These are phyloP conservation scores for Actinia tenebrosa DNA, from an alignment of 64 coral and sea anemone species.

Conservation along the genomic window DNA sequence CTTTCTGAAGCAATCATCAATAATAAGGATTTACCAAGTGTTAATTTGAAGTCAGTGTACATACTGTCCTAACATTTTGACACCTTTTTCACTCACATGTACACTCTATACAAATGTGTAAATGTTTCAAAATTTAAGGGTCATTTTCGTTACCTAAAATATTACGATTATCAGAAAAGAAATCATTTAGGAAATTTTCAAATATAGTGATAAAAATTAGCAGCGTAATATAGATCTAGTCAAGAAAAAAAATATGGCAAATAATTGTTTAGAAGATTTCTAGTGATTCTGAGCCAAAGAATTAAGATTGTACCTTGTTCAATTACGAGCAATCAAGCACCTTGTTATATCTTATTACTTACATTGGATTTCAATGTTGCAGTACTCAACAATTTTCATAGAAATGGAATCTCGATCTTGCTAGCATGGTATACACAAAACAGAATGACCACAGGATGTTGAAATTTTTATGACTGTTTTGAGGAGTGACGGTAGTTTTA, in stretches of 20 bases:
- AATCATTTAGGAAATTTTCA: neutral
- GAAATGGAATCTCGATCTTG: neutral
- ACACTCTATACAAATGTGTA: neutral
- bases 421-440: neutral
- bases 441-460: neutral
- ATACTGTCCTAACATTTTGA: neutral
- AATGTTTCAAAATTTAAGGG: neutral
- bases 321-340: neutral
- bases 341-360: conserved; percentile 7
- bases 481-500: neutral
- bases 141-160: neutral
- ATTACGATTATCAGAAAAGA: neutral
- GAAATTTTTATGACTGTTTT: neutral
- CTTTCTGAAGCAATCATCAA: neutral
- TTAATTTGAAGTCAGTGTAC: neutral
- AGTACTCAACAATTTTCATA: neutral
- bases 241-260: neutral
- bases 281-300: neutral
- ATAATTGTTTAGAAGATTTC: neutral
- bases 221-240: neutral
- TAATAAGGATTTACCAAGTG: neutral
- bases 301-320: neutral
- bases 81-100: neutral
- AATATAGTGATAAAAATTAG: neutral
- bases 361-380: neutral